These are phyloP conservation scores for Brachymystax lenok DNA, from an alignment of 2,797 vertebrate species.

Conservation along the genomic window DNA sequence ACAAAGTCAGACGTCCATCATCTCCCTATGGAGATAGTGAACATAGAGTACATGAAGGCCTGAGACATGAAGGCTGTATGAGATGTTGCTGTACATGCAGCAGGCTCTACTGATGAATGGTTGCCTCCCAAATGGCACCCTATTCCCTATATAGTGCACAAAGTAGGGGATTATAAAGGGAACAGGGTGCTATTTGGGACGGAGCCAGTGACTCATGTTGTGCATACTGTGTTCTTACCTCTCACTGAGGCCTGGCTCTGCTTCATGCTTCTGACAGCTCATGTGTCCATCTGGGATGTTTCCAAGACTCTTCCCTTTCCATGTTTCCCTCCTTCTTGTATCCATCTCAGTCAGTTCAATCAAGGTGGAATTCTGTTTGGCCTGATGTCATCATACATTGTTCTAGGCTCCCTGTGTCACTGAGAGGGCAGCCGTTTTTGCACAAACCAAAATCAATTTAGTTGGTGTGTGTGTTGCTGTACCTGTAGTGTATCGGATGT, in stretches of 20 bases:
- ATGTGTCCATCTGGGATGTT: not conserved
- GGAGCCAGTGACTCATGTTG: not conserved
- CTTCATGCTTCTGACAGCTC: conserved; percentile 3
- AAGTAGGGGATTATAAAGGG: no score
- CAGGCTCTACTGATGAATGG: conserved; percentile 31
- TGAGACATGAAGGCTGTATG: not conserved
- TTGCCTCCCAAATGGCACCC: conserved; percentile 29
- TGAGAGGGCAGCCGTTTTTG: not conserved
- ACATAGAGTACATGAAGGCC: conserved; percentile 32
- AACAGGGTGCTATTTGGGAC: not conserved
- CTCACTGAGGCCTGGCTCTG: conserved; percentile 28
- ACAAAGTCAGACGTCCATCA: conserved; percentile 53
- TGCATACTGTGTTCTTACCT: conserved; percentile 8
- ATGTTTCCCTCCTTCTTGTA: not conserved
- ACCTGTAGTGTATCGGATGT: not conserved
- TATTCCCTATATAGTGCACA: not conserved
- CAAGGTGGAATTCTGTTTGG: not conserved
- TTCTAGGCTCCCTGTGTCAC: not conserved
- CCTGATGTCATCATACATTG: not conserved
- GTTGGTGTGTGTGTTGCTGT: no score
- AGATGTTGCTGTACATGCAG: not conserved
- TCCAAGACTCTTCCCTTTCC: not conserved
- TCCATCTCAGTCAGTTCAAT: not conserved
- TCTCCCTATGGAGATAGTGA: conserved; percentile 24
- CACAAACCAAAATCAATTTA: not conserved